Evolutionary conservation across 2,113 vertebrate species (phyloP).

Genomic region (Hydrochoerus hydrochaeris): DNA sequence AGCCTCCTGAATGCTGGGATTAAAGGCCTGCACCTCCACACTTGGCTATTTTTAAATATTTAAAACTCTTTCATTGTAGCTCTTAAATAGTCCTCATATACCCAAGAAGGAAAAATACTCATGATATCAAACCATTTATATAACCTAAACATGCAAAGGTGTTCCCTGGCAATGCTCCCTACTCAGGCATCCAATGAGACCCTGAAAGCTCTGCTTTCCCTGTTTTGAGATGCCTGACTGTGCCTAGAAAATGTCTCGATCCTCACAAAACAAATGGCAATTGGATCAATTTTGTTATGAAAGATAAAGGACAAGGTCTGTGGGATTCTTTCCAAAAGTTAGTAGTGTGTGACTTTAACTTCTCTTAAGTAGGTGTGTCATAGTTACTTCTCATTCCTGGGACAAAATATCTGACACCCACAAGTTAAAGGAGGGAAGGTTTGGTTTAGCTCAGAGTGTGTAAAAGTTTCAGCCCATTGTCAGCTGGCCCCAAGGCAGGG

Average conservation of each 20-base stretch:
- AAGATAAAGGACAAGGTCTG: not conserved
- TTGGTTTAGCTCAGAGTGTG: not conserved
- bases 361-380: not conserved
- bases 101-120: not conserved
- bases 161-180: accelerated
- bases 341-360: not conserved
- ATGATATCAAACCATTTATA: not conserved
- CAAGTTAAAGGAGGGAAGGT: not conserved
- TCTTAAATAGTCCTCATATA: not conserved
- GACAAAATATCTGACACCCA: not conserved
- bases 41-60: not conserved
- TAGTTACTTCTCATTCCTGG: not conserved
- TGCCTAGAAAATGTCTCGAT: not conserved
- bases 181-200: not conserved
- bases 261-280: not conserved
- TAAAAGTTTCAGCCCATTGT: not conserved
- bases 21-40: not conserved
- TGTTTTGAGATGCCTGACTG: not conserved
- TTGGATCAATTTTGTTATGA: not conserved
- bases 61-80: not conserved
- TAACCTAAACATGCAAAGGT: accelerated
- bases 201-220: not conserved
- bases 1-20: not conserved
- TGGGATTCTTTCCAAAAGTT: not conserved
- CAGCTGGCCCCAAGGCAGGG: not conserved